Evolutionary conservation across 2,888 invertebrate genomes (phyloP), one percentile per base, ranked within the genome.

Genomic region (Melolontha melolontha): DNA sequence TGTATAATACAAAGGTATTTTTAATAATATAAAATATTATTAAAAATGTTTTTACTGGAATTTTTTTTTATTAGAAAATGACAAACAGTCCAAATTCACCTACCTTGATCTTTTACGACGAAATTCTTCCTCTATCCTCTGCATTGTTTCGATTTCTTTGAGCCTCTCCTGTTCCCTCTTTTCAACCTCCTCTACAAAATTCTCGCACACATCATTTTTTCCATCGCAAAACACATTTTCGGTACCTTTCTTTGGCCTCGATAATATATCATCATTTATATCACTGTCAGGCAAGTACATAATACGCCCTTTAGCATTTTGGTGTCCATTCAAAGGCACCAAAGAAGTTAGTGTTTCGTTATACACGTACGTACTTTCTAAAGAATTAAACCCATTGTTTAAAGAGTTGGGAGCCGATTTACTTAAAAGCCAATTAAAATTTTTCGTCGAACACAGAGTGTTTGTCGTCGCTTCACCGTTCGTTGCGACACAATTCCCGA

Each of bases 111-210:
- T 86, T 82, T 95, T 94, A 72, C 90, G 87, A 80, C 94, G 94
- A 81, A 95, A 95, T 81, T 95, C 94, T 79, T 94, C 94, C 79
- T 94, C 94, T 2, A 94, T 94, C 79, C 91, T 88, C 76, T 91
- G 88, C 91, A 95, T 93, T 72, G 92, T 92, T 82, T 94, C 93
- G 76, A 93, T 85, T 81, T 94, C 94, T 69, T 90, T 88, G 66
- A 90, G 85, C 63, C 93, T 84, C 81, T 92, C 90, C 64, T 89
- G 89, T 81, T 94, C 92, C 81, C 91, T 92, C 64, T 89, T 86
- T 77, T 93, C 92, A 0, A 92, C 92, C 79, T 93, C 92, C 71
- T 87, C 88, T 14, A 92, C 91, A 68, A 93, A 85, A 81, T 90
- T 91, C 77, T 93, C 93, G 0, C 93, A 91, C 57, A 94, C 82